These are phyloP conservation scores for Tapirus terrestris DNA, from an alignment of 2,113 vertebrate species.

Conservation along the genomic window DNA sequence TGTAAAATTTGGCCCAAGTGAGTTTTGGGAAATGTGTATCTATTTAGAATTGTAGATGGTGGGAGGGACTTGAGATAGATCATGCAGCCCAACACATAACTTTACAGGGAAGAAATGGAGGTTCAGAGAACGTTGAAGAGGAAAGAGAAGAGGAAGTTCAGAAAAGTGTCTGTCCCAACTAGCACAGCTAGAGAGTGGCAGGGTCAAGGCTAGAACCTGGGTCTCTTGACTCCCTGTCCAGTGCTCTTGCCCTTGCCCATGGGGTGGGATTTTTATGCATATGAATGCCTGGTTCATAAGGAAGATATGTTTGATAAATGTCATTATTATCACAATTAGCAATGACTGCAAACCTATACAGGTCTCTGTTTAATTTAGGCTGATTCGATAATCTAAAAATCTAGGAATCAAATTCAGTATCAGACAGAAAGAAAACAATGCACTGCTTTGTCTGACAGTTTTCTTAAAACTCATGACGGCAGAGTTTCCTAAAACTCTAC, in stretches of 20 bases:
- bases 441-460: constrained; percentile 34
- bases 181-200: not conserved
- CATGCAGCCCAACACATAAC: not conserved
- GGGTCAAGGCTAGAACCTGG: not conserved
- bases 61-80: not conserved
- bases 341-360: not conserved
- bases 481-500: constrained; percentile 41
- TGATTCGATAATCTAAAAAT: not conserved
- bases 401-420: constrained; percentile 56
- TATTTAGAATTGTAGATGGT: not conserved
- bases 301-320: not conserved
- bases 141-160: not conserved
- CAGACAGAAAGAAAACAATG: constrained; percentile 50
- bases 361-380: not conserved
- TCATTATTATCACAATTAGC: not conserved
- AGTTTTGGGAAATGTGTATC: not conserved
- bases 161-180: not conserved
- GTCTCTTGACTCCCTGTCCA: not conserved
- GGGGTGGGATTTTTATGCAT: not conserved
- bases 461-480: constrained; percentile 61
- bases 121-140: not conserved
- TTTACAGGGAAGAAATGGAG: not conserved
- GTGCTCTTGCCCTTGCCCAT: not conserved
- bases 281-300: not conserved
- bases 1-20: not conserved